Evolutionary conservation across 2,888 invertebrate genomes (phyloP).

Genomic region (Drosophila borealis): DNA sequence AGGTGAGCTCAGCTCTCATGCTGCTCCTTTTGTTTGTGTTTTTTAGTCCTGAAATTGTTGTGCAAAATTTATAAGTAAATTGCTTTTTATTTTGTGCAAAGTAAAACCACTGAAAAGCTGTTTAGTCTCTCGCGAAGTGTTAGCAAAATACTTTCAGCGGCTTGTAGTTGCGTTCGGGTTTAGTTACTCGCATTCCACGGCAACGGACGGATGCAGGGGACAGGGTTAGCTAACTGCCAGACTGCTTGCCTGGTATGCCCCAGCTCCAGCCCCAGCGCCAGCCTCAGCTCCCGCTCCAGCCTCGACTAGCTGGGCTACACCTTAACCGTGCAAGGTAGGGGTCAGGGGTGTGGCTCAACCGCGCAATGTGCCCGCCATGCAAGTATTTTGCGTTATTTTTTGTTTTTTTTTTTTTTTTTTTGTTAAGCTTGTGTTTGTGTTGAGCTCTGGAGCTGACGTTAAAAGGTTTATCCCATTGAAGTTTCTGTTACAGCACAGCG

Average conservation of each 20-base stretch:
- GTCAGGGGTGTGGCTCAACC: not conserved
- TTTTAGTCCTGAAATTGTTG: constrained; percentile 55
- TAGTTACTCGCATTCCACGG: constrained; percentile 19
- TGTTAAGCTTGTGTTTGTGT: constrained; percentile 29
- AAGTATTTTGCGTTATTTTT: constrained; percentile 41
- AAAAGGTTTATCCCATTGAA: constrained; percentile 52
- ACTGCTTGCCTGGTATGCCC: not conserved
- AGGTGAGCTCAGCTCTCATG: not conserved
- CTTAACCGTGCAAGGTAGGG: not conserved
- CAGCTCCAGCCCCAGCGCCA: no score
- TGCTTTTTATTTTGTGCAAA: constrained; percentile 58
- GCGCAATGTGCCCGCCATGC: constrained; percentile 30
- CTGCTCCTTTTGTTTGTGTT: constrained; percentile 1
- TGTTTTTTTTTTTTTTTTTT: constrained; percentile 10
- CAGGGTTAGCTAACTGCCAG: constrained; percentile 13
- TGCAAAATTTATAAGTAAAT: constrained; percentile 67
- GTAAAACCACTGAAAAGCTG: constrained; percentile 60
- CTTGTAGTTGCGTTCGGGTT: constrained; percentile 31
- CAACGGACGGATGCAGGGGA: not conserved
- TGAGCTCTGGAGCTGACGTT: constrained; percentile 46
- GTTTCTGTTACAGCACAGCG: constrained; percentile 26
- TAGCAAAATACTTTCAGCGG: constrained; percentile 59
- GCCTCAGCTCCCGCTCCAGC: no score
- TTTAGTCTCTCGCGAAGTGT: constrained; percentile 65
- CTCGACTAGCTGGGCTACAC: constrained; percentile 1